These are phyloP conservation scores for Spinus olivaceus DNA, from an alignment of 2,797 vertebrate species.

Conservation along the genomic window DNA sequence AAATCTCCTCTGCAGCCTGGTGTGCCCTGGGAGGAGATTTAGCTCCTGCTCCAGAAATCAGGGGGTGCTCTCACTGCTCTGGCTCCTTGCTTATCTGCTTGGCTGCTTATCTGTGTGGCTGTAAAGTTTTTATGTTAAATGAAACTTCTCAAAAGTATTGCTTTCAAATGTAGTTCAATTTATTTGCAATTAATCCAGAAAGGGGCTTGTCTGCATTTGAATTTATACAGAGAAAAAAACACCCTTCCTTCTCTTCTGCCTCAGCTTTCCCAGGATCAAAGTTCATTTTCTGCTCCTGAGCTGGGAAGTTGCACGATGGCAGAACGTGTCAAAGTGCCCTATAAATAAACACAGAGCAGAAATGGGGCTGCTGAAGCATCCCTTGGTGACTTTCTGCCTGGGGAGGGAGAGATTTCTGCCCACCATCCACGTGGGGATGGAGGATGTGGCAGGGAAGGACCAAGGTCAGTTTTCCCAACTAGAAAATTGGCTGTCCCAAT, in stretches of 20 bases:
- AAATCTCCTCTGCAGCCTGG: not conserved
- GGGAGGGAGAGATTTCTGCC: not conserved
- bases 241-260: not conserved
- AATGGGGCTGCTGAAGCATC: not conserved
- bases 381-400: not conserved
- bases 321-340: not conserved
- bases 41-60: not conserved
- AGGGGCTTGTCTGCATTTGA: not conserved
- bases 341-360: not conserved
- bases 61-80: not conserved
- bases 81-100: not conserved
- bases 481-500: not conserved
- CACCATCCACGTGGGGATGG: rapidly evolving
- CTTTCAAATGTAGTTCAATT: not conserved
- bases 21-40: not conserved
- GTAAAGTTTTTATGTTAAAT: not conserved
- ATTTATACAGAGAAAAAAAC: not conserved
- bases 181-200: not conserved
- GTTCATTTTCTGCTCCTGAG: not conserved
- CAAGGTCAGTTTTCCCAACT: rapidly evolving
- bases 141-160: not conserved
- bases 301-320: not conserved
- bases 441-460: not conserved
- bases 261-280: not conserved
- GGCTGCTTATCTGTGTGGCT: not conserved